phyloP scores from a whole-genome alignment of 2,113 vertebrate genomes.

The Indicator maculatus region DNA sequence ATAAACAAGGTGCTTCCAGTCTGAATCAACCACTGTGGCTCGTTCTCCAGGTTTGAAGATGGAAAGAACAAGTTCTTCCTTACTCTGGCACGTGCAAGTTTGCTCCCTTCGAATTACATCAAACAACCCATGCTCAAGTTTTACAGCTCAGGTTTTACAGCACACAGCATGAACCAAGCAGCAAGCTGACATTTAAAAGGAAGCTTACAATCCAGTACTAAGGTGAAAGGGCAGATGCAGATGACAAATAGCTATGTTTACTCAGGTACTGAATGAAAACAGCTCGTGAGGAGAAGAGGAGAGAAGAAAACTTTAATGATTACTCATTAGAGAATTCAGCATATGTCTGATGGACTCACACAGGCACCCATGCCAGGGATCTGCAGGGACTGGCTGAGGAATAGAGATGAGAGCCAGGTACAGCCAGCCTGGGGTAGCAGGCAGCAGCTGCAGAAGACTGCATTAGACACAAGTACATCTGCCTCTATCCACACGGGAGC shows the following conservation, averaged over 20 bases:
- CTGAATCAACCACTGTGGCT: neutral
- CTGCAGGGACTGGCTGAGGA: neutral
- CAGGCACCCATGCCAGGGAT: neutral
- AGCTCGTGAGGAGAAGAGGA: neutral
- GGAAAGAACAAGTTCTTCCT: neutral
- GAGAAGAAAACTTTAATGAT: neutral
- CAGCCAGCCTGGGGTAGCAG: neutral
- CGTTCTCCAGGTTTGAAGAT: neutral
- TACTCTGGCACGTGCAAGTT: neutral
- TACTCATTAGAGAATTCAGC: neutral
- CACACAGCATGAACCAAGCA: fast-evolving
- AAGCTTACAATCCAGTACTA: neutral
- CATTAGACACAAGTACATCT: neutral
- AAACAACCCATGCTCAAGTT: neutral
- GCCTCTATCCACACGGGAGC: neutral
- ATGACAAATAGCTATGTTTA: neutral
- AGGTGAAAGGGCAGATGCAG: neutral
- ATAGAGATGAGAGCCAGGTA: neutral
- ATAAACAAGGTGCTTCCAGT: neutral
- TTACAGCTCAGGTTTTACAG: neutral
- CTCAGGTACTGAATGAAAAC: neutral
- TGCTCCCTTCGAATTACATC: neutral
- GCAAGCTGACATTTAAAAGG: neutral
- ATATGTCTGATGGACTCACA: neutral
- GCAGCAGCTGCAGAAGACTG: constrained; percentile 32